These are phyloP conservation scores for Palythoa caribaeorum DNA, from an alignment of 92 coral and sea anemone genomes.

Conservation along the genomic window DNA sequence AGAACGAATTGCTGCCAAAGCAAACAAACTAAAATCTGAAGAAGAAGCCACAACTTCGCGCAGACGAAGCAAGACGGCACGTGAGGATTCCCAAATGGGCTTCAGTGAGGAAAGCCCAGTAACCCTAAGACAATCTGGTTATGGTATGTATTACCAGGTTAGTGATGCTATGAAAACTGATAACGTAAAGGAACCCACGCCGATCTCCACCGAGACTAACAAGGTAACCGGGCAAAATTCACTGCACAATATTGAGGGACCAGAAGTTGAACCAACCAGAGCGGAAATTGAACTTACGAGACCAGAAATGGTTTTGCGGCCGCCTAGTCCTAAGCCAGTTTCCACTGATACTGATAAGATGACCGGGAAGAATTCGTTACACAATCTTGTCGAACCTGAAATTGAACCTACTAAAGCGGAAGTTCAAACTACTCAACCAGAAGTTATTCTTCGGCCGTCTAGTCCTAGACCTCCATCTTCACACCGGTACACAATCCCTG, in stretches of 20 bases:
- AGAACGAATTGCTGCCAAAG: slow-evolving; percentile 43
- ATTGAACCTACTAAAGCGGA: neutral
- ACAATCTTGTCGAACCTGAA: neutral
- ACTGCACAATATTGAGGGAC: neutral
- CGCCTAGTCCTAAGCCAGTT: neutral
- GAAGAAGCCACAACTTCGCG: slow-evolving; percentile 34
- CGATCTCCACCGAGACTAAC: neutral
- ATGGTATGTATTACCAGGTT: slow-evolving; percentile 13
- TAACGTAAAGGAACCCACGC: slow-evolving; percentile 1
- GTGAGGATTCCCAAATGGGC: neutral
- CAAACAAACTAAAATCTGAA: neutral
- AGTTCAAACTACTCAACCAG: neutral
- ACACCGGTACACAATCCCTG: slow-evolving; percentile 44
- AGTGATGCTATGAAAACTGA: neutral
- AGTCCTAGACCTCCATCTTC: slow-evolving; percentile 46
- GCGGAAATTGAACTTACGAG: neutral
- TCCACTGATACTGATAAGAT: slow-evolving; percentile 16
- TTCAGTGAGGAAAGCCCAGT: slow-evolving; percentile 2
- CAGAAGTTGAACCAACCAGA: slow-evolving; percentile 2
- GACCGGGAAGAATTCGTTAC: neutral
- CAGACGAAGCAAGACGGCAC: neutral
- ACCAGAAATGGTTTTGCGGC: neutral
- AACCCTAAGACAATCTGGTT: slow-evolving; percentile 31
- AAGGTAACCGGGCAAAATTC: neutral
- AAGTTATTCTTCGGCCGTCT: slow-evolving; percentile 25